Percentiles rank a stretch among this genome's conserved stretches.
These are phyloP conservation scores for Stichopus chloronotus DNA, from an alignment of 35 echinoderm and acorn worm species.

Conservation along the genomic window DNA sequence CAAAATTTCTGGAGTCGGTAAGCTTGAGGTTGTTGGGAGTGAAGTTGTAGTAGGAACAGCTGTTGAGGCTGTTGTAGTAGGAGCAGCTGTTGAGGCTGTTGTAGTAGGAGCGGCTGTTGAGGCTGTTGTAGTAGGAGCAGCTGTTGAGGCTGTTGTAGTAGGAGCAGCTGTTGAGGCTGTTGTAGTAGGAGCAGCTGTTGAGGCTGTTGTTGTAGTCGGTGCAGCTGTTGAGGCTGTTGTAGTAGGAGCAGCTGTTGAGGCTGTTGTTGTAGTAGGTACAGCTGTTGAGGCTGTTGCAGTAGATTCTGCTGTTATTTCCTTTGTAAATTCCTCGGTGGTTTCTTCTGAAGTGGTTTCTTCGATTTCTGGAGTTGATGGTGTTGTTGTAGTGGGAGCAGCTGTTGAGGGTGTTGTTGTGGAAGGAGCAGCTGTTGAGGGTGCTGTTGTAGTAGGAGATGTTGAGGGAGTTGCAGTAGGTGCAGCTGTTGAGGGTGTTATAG, in stretches of 20 bases:
- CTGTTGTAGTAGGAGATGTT: slow-evolving; percentile 22
- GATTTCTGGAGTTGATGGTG: neutral
- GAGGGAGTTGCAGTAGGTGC: neutral
- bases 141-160: neutral
- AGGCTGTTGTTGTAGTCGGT: neutral
- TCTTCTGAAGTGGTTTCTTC: neutral
- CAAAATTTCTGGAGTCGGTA: neutral
- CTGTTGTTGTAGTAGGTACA: neutral
- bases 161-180: neutral
- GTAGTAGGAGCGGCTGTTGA: slow-evolving; percentile 10
- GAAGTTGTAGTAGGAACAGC: slow-evolving; percentile 7
- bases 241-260: neutral
- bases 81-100: neutral
- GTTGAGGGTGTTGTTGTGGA: slow-evolving; percentile 1
- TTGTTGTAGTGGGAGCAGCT: neutral
- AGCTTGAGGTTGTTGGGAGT: neutral
- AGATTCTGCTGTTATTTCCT: neutral
- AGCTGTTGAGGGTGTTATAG: neutral
- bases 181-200: neutral
- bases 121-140: neutral
- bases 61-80: neutral
- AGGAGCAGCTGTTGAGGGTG: neutral
- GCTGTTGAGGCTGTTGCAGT: neutral
- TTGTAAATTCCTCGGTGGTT: neutral
- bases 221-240: neutral